Conservation (phyloP, 2,113 vertebrate species). For the Scomber colias region DNA sequence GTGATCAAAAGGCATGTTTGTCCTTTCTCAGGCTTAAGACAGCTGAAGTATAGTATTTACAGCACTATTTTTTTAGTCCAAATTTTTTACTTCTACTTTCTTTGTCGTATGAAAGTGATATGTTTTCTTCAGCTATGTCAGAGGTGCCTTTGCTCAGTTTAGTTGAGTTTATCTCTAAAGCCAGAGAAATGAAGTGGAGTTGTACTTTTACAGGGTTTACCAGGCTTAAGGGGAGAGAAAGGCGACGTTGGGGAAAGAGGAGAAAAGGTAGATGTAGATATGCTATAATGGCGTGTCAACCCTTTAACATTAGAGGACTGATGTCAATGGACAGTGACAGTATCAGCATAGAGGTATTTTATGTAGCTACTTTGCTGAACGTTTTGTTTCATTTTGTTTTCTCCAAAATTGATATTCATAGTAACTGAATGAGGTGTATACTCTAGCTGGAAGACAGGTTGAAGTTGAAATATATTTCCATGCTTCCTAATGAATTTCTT, state of each 20-base stretch:
- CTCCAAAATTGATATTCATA: background rate
- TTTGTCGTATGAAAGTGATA: background rate
- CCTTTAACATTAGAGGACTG: slow-evolving; percentile 73
- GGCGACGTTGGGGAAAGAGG: slow-evolving; percentile 97
- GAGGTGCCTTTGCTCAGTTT: slow-evolving; percentile 2
- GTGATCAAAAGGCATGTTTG: too few species aligned
- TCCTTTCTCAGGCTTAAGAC: too few species aligned
- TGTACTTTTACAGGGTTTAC: slow-evolving; percentile 94
- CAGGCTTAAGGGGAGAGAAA: slow-evolving; percentile 97
- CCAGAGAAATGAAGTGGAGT: slow-evolving; percentile 72
- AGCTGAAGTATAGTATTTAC: too few species aligned
- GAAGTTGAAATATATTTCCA: background rate
- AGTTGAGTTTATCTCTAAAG: slow-evolving; percentile 2
- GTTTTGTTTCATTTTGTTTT: too few species aligned
- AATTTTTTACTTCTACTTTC: too few species aligned
- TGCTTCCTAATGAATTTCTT: background rate
- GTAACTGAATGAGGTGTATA: background rate
- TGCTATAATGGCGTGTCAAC: slow-evolving; percentile 50
- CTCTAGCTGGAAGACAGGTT: background rate
- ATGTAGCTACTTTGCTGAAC: background rate
- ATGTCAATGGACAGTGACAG: slow-evolving; percentile 85
- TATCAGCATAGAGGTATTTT: background rate
- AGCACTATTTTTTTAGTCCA: too few species aligned
- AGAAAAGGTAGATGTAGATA: slow-evolving; percentile 95
- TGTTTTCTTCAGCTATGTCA: slow-evolving; percentile 10